Percentiles rank a stretch among this genome's conserved stretches.
These are phyloP conservation scores for Menura novaehollandiae DNA, from an alignment of 2,113 vertebrate genomes.

Conservation along the genomic window DNA sequence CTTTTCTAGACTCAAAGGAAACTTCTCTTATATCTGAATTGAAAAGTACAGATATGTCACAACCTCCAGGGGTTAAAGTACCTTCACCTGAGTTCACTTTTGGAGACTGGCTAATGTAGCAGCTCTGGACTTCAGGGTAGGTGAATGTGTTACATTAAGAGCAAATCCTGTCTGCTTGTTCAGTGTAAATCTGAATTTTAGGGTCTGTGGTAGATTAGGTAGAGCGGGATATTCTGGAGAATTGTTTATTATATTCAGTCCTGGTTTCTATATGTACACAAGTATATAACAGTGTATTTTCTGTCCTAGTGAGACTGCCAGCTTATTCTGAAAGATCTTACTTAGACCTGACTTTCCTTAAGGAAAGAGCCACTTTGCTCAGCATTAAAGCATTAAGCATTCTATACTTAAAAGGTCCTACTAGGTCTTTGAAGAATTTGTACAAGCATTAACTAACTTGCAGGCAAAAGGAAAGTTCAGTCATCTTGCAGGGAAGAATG, in stretches of 20 bases:
- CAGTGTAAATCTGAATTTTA: neutral
- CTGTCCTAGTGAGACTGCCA: neutral
- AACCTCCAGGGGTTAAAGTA: neutral
- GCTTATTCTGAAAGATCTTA: neutral
- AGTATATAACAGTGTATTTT: neutral
- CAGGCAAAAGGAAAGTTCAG: neutral
- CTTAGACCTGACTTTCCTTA: neutral
- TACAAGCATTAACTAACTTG: neutral
- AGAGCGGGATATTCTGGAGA: neutral
- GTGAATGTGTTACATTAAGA: neutral
- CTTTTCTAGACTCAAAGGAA: slow-evolving; percentile 12
- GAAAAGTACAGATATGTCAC: neutral
- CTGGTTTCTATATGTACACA: neutral
- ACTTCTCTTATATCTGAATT: slow-evolving; percentile 36
- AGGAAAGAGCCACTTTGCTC: neutral
- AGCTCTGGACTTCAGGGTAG: neutral
- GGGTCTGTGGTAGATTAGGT: neutral
- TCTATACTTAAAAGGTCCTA: neutral
- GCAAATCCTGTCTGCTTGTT: neutral
- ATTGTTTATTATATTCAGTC: neutral
- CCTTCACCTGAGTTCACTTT: neutral
- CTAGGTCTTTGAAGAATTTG: neutral
- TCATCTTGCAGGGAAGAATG: neutral
- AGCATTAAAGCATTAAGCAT: neutral
- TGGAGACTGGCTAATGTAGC: neutral